These are phyloP conservation scores for Saccostrea echinata DNA, from an alignment of 1,140 invertebrate species.

Conservation along the genomic window DNA sequence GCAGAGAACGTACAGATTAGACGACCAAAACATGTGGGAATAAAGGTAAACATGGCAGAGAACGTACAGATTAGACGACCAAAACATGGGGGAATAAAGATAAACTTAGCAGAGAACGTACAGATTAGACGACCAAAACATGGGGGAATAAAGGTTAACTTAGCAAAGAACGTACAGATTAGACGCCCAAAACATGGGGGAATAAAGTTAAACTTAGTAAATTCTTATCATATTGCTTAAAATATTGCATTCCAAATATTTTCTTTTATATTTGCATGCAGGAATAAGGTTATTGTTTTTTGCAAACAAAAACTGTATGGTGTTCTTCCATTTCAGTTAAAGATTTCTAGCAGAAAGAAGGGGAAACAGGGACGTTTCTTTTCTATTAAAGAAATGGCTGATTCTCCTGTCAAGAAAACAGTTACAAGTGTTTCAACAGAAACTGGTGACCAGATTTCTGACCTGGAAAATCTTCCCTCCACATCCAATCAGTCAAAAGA, in stretches of 20 bases:
- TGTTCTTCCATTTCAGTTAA: slow-evolving; percentile 43
- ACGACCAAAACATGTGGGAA: not conserved
- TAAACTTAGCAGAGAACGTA: not conserved
- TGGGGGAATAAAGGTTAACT: not conserved
- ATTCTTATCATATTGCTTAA: not conserved
- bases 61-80: not conserved
- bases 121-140: too few relatives aligned
- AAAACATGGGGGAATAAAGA: not conserved
- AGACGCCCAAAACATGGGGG: not conserved
- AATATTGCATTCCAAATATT: not conserved
- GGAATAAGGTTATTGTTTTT: too few relatives aligned
- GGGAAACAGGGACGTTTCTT: slow-evolving; percentile 45
- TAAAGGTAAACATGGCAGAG: not conserved
- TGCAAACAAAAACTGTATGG: not conserved
- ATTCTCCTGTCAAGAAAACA: slow-evolving; percentile 45
- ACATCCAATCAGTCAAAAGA: not conserved
- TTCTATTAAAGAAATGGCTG: slow-evolving; percentile 50
- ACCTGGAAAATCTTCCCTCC: slow-evolving; percentile 1
- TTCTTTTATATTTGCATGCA: not conserved
- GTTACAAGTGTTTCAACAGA: slow-evolving; percentile 1
- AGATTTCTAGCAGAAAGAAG: slow-evolving; percentile 53
- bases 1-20: too few relatives aligned
- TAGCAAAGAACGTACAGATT: too few relatives aligned
- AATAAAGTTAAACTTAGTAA: not conserved
- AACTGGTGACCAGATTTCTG: not conserved